Conservation (phyloP, 2,113 vertebrate genomes). For the Leptobrachium leishanense region DNA sequence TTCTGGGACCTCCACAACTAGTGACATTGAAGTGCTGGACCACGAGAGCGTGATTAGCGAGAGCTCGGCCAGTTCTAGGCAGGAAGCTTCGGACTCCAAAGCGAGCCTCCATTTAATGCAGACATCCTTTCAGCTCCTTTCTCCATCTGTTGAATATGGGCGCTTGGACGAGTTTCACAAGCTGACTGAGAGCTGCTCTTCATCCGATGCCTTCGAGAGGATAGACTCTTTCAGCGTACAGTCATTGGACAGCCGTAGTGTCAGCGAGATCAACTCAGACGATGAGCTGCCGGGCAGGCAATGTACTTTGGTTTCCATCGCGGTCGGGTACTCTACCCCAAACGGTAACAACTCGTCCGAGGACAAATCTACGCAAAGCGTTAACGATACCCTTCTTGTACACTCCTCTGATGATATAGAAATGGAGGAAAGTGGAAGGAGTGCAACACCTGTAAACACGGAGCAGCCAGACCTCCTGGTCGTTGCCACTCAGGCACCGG, state of each 20-base stretch:
- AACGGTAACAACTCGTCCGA: conserved; percentile 55
- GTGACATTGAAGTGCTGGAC: conserved; percentile 97
- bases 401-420: conserved; percentile 80
- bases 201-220: conserved; percentile 95
- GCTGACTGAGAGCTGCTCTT: conserved; percentile 90
- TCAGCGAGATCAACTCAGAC: conserved; percentile 97
- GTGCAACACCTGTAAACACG: conserved; percentile 91
- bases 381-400: conserved; percentile 64
- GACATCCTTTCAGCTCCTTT: conserved; percentile 93
- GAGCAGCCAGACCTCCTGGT: conserved; percentile 84
- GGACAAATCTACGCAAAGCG: conserved; percentile 59
- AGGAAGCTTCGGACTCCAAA: conserved; percentile 87
- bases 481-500: conserved; percentile 56
- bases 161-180: conserved; percentile 92
- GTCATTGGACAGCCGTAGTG: conserved; percentile 93
- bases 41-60: conserved; percentile 97
- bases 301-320: conserved; percentile 76
- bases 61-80: conserved; percentile 93
- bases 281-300: conserved; percentile 86
- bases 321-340: conserved; percentile 62
- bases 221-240: conserved; percentile 97
- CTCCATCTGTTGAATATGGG: conserved; percentile 86
- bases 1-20: conserved; percentile 96
- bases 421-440: conserved; percentile 96
- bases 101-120: conserved; percentile 92